Base-by-base conservation (phyloP, 2,797 vertebrate species). In the Mustela erminea region DNA sequence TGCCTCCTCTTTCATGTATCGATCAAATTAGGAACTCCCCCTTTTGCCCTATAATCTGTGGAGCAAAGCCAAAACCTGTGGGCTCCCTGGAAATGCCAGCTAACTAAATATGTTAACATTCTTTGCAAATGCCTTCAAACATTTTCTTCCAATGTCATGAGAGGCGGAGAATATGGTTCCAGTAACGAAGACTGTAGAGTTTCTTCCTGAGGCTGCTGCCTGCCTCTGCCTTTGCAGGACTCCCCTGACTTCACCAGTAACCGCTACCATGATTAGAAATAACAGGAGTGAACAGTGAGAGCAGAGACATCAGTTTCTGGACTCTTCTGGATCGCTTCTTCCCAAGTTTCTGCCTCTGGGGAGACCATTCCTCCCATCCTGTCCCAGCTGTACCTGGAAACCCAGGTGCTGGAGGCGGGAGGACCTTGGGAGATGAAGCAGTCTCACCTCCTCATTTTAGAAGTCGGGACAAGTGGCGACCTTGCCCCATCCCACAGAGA, bases 241-340 rank as follows among this genome's bases (percentile, higher is more conserved):
- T 10, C 49, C 23, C 13, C 15, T 1, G 14, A 3, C 68, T 15
- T 66, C 0, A 10, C 52, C 41, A 43, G 52, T 15, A 32, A 52
- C 0, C 0, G 49, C 41, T 1, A 20, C 18, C 15, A 25, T 2
- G 6, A 29, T 35, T 15, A 62, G 62, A 49, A 49, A 8, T 11
- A 7, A 17, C 3, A 3, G 38, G 13, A 41, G 15, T 13, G 0
- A 5, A 21, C 18, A 7, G 17, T 4, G 74, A 38, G 46, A 46
- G 41, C 0, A 2, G 23, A 46, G 66, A 25, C 38, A 2, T 66
- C 8, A 3, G 32, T 10, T 68, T 68, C 12, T n/a, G 41, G 64
- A 35, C 46, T 1, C 12, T 7, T 78, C 3, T 1, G 12, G 23
- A 21, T 60, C 0, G 0, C 35, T 32, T 35, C 46, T 77, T 29